Conservation (phyloP, 2,888 invertebrate species). For the Amphipyra tragopoginis region DNA sequence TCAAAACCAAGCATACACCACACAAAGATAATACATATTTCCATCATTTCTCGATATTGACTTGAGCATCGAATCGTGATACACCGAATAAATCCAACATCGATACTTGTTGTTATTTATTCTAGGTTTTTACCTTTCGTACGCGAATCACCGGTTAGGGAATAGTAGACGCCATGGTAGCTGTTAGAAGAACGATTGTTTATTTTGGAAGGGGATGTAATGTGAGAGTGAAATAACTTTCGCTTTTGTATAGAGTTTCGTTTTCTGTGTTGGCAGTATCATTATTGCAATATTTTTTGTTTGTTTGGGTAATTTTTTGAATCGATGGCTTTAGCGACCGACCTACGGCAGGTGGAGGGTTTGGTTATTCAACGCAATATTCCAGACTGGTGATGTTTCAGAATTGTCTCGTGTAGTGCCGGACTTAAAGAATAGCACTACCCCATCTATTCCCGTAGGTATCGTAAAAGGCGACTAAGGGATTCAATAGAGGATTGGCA, state of each 20-base stretch:
- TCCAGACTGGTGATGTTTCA: too few relatives aligned
- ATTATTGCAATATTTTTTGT: conserved; percentile 27
- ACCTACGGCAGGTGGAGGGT: background rate
- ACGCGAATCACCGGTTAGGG: conserved; percentile 53
- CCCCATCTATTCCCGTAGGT: too few relatives aligned
- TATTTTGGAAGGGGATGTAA: conserved; percentile 30
- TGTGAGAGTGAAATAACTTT: conserved; percentile 22
- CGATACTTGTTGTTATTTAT: conserved; percentile 59
- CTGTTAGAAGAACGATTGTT: conserved; percentile 45
- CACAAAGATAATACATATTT: conserved; percentile 50
- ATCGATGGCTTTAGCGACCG: background rate
- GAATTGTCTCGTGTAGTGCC: too few relatives aligned
- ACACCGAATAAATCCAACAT: conserved; percentile 63
- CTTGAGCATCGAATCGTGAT: conserved; percentile 32
- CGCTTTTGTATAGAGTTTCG: conserved; percentile 7
- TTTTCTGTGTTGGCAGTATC: conserved; percentile 12
- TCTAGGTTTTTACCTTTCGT: conserved; percentile 56
- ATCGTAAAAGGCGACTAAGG: too few relatives aligned
- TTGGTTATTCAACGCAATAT: background rate
- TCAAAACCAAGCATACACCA: conserved; percentile 19
- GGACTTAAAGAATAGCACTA: too few relatives aligned
- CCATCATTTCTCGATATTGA: conserved; percentile 45
- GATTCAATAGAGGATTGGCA: too few relatives aligned
- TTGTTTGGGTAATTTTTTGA: conserved; percentile 40
- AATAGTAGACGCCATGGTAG: conserved; percentile 39